phyloP scores from a whole-genome alignment of 2,888 invertebrate species.

The Drosophila neonasuta region DNA sequence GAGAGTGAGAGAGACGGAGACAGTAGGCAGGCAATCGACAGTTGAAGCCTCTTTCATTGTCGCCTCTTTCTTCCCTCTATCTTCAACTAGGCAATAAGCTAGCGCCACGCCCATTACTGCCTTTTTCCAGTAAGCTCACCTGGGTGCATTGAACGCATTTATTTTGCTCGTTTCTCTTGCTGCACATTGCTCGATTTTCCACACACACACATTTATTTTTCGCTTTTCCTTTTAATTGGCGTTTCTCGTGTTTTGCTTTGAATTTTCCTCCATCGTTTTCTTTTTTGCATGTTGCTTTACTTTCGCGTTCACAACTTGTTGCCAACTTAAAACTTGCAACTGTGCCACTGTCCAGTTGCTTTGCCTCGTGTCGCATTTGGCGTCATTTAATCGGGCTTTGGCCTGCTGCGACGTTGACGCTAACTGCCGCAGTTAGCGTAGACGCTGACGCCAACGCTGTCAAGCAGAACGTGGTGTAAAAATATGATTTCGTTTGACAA shows the following conservation, averaged over 20 bases:
- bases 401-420: neutral
- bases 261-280: constrained; percentile 45
- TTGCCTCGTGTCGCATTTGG: constrained; percentile 3
- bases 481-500: constrained; percentile 65
- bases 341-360: constrained; percentile 63
- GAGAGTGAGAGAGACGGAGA: neutral
- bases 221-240: constrained; percentile 69
- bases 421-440: neutral
- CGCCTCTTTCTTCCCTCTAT: neutral
- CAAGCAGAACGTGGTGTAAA: constrained; percentile 58
- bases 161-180: constrained; percentile 43
- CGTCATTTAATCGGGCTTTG: constrained; percentile 40
- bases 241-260: constrained; percentile 56
- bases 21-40: constrained; percentile 26
- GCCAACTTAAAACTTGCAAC: constrained; percentile 58
- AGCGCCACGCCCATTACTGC: constrained; percentile 36
- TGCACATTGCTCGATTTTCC: constrained; percentile 52
- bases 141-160: constrained; percentile 72
- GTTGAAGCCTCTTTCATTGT: constrained; percentile 17
- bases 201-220: constrained; percentile 46
- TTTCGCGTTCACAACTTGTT: constrained; percentile 65
- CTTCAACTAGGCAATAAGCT: neutral
- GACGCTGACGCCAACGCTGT: constrained; percentile 5
- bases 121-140: constrained; percentile 4
- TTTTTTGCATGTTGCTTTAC: constrained; percentile 47